Base-by-base conservation (phyloP, 2,888 invertebrate species). In the Andrena haemorrhoa region DNA sequence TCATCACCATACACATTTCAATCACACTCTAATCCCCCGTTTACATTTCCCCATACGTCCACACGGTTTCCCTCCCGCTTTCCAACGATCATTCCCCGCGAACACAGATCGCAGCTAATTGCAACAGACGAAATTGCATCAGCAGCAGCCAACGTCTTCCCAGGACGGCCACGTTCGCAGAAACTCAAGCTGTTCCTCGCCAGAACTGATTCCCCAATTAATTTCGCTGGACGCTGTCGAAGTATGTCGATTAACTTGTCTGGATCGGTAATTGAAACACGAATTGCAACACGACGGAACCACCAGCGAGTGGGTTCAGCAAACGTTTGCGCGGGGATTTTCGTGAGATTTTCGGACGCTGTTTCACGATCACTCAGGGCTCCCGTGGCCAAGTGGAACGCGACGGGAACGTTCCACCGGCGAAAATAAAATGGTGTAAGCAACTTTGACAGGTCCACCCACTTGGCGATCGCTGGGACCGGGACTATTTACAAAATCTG, bases 201-300 rank as follows among this genome's bases (percentile, higher is more conserved):
- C 64, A 70, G 65, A 69, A 73, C 75, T 75, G 75, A 83, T 79
- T 85, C 63, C 33, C 63, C 76, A 85, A 75, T 85, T 85, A 80
- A 78, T 86, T 85, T 64, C 53, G 51, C 56, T 23, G 56, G 56
- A 56, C 56, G 53, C 29, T 51, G 53, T 49, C 68, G 73, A 78
- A 78, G 66, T 69, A 58, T 51, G 23, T 33, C 63, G 69, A 75
- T 69, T 69, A 68, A 75, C 69, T 56, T 53, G 63, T 56, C 68
- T 12, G 8, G 33, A 58, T 75, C 56, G 26, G 49, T 76, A 76
- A 75, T 75, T 63, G 76, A 76, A 79, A 75, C 33, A 56, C 41
- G 76, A 75, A 47, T 51, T 75, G 76, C 16, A 63, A 26, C 75
- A 20, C 47, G 75, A n/a, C n/a, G 75, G 12, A 68, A 56, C 41